A percentile compares a stretch with the other conserved stretches of the same genome.
These are phyloP conservation scores for Aphaenogaster floridana DNA, from an alignment of 1,140 invertebrate species.

Conservation along the genomic window DNA sequence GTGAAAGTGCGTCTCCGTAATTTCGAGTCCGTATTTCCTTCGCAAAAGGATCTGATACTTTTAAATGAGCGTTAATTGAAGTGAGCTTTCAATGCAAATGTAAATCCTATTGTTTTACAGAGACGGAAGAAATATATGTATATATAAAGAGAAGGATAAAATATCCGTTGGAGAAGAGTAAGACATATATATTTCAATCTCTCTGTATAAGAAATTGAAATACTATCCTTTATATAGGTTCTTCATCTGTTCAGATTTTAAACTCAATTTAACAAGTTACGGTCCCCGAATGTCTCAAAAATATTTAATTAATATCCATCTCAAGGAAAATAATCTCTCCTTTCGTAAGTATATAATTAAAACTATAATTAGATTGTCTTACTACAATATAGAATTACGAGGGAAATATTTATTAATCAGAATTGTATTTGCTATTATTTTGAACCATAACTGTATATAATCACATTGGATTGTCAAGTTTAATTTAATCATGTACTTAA, in stretches of 20 bases:
- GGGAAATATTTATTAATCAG: not conserved
- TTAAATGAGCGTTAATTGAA: not conserved
- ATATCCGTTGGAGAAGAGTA: not conserved
- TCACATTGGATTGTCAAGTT: not conserved
- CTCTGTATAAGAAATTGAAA: not conserved
- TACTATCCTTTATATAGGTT: not conserved
- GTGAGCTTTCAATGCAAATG: not conserved
- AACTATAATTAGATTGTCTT: not conserved
- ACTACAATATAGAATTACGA: not conserved
- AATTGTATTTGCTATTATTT: slow-evolving; percentile 3
- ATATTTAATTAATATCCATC: slow-evolving; percentile 8
- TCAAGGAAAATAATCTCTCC: not conserved
- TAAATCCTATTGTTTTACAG: slow-evolving; percentile 3
- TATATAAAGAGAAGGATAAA: no score
- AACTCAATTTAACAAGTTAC: slow-evolving; percentile 6
- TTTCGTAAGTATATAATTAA: not conserved
- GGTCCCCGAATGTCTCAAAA: not conserved
- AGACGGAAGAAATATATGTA: not conserved
- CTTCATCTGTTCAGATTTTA: not conserved
- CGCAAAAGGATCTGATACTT: slow-evolving; percentile 5
- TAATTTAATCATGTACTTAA: slow-evolving; percentile 1
- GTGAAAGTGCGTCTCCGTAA: not conserved
- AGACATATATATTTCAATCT: not conserved
- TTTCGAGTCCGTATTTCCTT: not conserved
- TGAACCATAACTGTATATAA: not conserved